phyloP scores from a whole-genome alignment of 2,888 invertebrate genomes.

The Omphaloscelis lunosa region DNA sequence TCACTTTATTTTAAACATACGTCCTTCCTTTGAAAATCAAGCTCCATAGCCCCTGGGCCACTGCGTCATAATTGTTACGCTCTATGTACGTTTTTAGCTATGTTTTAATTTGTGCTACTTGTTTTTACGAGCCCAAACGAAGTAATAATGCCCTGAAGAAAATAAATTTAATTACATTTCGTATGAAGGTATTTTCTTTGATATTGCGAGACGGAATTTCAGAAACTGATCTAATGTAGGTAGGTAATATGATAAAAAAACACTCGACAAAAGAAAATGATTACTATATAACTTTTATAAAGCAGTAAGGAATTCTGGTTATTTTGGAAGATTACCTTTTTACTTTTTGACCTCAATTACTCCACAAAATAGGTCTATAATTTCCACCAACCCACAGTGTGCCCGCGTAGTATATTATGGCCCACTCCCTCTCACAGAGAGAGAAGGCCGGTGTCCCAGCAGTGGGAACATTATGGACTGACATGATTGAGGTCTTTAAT shows the following conservation, averaged over 20 bases:
- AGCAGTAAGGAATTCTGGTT: background rate
- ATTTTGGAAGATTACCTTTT: background rate
- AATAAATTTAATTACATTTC: slow-evolving; percentile 34
- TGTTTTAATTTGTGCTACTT: slow-evolving; percentile 24
- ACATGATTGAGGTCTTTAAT: too few species aligned
- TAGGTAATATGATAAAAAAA: slow-evolving; percentile 4
- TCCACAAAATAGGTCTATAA: background rate
- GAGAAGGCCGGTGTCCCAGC: too few species aligned
- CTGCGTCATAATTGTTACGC: background rate
- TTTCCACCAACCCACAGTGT: too few species aligned
- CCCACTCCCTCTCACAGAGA: too few species aligned
- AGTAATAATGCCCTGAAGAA: slow-evolving; percentile 35
- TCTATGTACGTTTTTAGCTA: background rate
- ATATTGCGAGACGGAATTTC: background rate
- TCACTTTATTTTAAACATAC: too few species aligned
- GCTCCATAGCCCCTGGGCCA: too few species aligned
- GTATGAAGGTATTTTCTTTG: slow-evolving; percentile 1
- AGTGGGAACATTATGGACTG: too few species aligned
- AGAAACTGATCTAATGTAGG: background rate
- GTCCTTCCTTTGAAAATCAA: background rate
- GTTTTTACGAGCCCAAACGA: slow-evolving; percentile 33
- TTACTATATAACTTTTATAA: background rate
- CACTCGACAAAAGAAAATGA: background rate
- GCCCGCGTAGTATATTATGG: too few species aligned
- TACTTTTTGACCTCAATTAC: too few species aligned